Percentiles rank a stretch among this genome's conserved stretches.
Conservation (phyloP, 2,888 invertebrate species). For the Homarus gammarus region DNA sequence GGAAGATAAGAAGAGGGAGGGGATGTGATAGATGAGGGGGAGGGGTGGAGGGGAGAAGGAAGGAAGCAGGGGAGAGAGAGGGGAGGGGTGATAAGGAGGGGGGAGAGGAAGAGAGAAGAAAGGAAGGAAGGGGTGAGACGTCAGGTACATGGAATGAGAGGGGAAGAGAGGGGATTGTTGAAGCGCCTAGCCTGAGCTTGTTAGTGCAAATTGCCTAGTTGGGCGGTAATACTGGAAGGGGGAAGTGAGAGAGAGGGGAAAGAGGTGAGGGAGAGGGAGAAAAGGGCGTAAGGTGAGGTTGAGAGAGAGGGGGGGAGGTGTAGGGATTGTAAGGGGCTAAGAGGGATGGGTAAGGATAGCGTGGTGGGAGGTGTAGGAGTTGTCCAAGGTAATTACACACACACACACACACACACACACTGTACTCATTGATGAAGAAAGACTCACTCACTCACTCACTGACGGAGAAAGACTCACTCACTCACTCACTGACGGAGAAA, state of each 20-base stretch:
- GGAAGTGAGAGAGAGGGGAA: background rate
- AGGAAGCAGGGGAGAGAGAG: background rate
- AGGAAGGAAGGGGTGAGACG: too few species aligned
- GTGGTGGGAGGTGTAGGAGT: too few species aligned
- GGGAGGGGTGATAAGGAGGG: background rate
- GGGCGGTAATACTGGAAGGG: background rate
- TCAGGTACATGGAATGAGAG: background rate
- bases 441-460: too few species aligned
- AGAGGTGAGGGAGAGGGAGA: background rate
- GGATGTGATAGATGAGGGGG: background rate
- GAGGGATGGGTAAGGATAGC: too few species aligned
- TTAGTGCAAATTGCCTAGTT: constrained; percentile 26
- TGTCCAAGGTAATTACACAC: too few species aligned
- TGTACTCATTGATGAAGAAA: too few species aligned
- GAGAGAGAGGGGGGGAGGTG: background rate
- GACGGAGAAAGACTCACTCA: too few species aligned
- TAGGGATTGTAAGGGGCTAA: background rate
- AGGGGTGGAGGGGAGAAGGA: background rate
- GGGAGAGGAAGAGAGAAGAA: background rate
- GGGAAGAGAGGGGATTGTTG: background rate
- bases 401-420: too few species aligned
- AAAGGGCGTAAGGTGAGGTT: background rate
- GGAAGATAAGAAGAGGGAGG: background rate
- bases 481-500: too few species aligned
- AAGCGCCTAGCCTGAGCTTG: constrained; percentile 1